These are phyloP conservation scores for Bombus sylvicola DNA, from an alignment of 1,140 invertebrate genomes.

Conservation along the genomic window DNA sequence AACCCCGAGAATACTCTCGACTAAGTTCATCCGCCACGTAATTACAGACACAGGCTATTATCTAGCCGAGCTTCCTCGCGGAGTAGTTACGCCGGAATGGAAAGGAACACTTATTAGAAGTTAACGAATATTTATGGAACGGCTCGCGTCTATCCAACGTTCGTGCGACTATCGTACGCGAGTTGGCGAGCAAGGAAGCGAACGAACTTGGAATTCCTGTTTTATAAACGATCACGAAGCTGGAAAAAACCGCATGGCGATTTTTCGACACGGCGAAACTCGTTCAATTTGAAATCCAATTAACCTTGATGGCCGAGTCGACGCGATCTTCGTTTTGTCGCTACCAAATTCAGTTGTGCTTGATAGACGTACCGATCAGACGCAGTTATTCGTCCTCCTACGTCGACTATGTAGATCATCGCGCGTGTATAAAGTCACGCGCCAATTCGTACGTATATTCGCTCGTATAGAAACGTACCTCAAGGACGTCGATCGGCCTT, in stretches of 20 bases:
- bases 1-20: constrained; percentile 24
- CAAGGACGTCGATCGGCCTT: constrained; percentile 44
- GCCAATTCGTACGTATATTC: background rate
- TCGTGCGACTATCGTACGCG: background rate
- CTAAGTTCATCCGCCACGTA: constrained; percentile 24
- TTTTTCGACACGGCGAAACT: background rate
- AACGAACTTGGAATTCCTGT: constrained; percentile 24
- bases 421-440: background rate
- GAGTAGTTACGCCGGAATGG: constrained; percentile 24
- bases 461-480: background rate
- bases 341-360: background rate
- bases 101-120: constrained; percentile 40
- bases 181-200: background rate
- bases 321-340: background rate
- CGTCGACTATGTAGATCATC: constrained; percentile 9
- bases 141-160: background rate
- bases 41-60: constrained; percentile 29
- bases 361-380: background rate
- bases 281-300: constrained; percentile 29
- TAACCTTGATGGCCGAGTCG: background rate
- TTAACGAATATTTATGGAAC: constrained; percentile 52
- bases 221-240: constrained; percentile 16
- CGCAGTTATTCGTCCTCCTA: constrained; percentile 4
- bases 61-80: constrained; percentile 12
- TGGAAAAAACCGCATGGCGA: constrained; percentile 1